phyloP scores from a whole-genome alignment of 1,140 invertebrate species.

The Leptoteleia sp. region DNA sequence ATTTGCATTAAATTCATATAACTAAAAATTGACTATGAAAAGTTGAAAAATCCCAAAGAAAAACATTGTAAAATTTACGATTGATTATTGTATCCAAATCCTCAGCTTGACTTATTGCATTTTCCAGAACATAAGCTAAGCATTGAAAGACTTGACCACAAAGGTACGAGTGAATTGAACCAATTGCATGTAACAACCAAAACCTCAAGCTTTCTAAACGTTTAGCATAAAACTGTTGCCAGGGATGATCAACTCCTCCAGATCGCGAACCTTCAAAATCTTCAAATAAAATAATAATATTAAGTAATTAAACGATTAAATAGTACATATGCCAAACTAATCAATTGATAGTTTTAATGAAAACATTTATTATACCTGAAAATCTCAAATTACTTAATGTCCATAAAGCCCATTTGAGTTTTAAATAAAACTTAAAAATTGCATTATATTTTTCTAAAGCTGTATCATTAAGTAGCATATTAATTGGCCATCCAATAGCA shows the following conservation, averaged over 20 bases:
- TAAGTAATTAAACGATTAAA: too few relatives aligned
- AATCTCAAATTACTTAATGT: slow-evolving; percentile 83
- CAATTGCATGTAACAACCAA: slow-evolving; percentile 84
- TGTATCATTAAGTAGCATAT: slow-evolving; percentile 81
- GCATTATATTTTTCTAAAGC: slow-evolving; percentile 83
- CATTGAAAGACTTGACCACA: slow-evolving; percentile 84
- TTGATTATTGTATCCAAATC: slow-evolving; percentile 80
- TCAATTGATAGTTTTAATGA: too few relatives aligned
- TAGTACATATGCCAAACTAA: too few relatives aligned
- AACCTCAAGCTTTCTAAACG: slow-evolving; percentile 83
- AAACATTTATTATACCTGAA: slow-evolving; percentile 77
- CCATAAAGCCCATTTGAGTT: slow-evolving; percentile 84
- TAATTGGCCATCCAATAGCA: slow-evolving; percentile 82
- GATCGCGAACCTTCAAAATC: slow-evolving; percentile 74
- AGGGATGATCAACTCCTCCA: slow-evolving; percentile 55
- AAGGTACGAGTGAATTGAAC: slow-evolving; percentile 84
- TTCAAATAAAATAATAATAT: slow-evolving; percentile 60
- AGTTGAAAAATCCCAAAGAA: too few relatives aligned
- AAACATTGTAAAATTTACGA: too few relatives aligned
- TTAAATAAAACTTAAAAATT: slow-evolving; percentile 84
- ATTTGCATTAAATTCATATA: too few relatives aligned
- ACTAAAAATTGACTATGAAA: too few relatives aligned
- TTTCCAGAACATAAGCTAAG: slow-evolving; percentile 80
- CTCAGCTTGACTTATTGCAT: slow-evolving; percentile 76
- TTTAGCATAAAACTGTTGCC: slow-evolving; percentile 78